Base-by-base conservation (phyloP, 2,113 vertebrate species). In the Odocoileus hemionus region DNA sequence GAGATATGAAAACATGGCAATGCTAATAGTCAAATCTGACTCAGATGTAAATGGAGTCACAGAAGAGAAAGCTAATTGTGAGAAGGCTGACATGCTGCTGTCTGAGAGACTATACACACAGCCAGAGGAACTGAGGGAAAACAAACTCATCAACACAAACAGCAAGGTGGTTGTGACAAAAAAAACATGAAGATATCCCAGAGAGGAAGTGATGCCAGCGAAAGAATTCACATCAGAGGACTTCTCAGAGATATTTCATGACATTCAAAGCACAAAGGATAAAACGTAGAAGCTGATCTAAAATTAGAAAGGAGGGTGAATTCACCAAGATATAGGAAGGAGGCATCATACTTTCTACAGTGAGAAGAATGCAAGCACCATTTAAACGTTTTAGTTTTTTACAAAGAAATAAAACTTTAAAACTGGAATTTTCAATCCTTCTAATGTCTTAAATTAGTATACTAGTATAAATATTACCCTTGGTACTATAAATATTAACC, bases 341-440 rank as follows among this genome's bases (percentile, higher is more conserved):
- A 26, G 1, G 1, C 45, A 7, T 61, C 7, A 0, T 1, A 23
- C 39, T 15, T 28, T 60, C 25, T 17, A 2, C 1, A 12, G 30
- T 58, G 47, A 70, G 30, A 70, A 14, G 64, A 26, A 50, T 10
- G 17, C 9, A 5, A 45, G 52, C 47, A 43, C 58, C 26, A 28
- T 85, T 30, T 21, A 85, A 84, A 58, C 0, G 2, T 28, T 39
- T 28, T 43, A 57, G 14, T 52, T 6, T 28, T 28, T 88, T 26
- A 26, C 47, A 54, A 36, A 36, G 47, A 88, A 54, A 58, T 43
- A 36, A 67, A 67, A 64, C 21, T 54, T 82, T 83, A 52, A 54
- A 76, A 74, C 47, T n/a, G 60, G 21, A 52, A 50, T 26, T 3
- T 16, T 76, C 10, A 21, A 3, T 39, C 26, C 50, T 95, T 45